Evolutionary conservation across 2,888 invertebrate genomes (phyloP), one percentile per base, ranked within the genome.

Genomic region (Toxonevra muliebris): DNA sequence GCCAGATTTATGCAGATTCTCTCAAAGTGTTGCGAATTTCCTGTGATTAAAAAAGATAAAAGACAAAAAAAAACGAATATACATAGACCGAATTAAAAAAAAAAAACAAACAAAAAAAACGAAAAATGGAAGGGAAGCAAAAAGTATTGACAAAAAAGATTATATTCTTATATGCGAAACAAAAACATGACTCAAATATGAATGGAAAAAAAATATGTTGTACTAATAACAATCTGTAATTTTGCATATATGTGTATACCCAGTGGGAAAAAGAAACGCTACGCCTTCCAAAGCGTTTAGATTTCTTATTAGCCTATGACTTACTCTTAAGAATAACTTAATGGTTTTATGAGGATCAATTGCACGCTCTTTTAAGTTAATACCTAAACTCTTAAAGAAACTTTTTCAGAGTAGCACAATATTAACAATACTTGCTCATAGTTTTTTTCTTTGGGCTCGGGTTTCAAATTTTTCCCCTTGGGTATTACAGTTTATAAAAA

Each of bases 1-100:
- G 62, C 58, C 66, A 50, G 66, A 55, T 62, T 66, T 66, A 66
- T 66, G 57, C 41, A 61, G 61, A 66, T 53, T 41, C 62, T 52
- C 64, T 64, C 54, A 61, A 65, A 69, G 69, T 65, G 69, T 69
- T 68, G 65, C 65, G 65, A 69, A 69, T 69, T 69, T 69, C 69
- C 69, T 65, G 69, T 65, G 69, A 60, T 69, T 64, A 59, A 62
- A 64, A 50, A 41, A 61, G 60, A 73, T 41, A 17, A 52, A 63
- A 71, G 63, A 64, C 58, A 65, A 53, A 58, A 20, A 55, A 66
- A 69, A 64, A n/a, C n/a, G n/a, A 48, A 13, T 45, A 45, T 11
- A 48, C 48, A 48, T 48, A 48, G 48, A 48, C n/a, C 15, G 48
- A 13, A 48, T 48, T n/a, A 5, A 48, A n/a, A 7, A 13, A 10